A percentile compares a stretch with the other conserved stretches of the same genome.
phyloP scores from a whole-genome alignment of 2,113 vertebrate species.

The Pelecanus crispus region DNA sequence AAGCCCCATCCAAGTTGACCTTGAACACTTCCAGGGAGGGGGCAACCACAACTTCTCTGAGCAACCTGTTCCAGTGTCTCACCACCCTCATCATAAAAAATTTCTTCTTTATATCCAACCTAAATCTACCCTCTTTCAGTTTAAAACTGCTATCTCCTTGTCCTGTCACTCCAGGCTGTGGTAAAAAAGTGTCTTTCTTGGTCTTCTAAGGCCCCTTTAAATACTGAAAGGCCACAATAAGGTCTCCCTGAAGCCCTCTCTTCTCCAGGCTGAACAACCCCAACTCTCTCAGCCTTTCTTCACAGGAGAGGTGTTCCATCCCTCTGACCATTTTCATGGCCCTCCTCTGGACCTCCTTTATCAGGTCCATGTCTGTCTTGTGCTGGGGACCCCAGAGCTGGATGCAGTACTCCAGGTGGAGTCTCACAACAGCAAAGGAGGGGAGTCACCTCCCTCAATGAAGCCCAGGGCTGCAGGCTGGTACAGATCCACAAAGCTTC shows the following conservation, averaged over 20 bases:
- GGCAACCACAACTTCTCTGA: not conserved
- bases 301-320: not conserved
- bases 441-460: rapidly evolving
- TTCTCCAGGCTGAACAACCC: not conserved
- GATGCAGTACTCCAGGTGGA: not conserved
- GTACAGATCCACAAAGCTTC: not conserved
- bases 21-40: not conserved
- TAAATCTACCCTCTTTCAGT: not conserved
- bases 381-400: not conserved
- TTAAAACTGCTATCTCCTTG: not conserved
- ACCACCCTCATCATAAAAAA: not conserved
- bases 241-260: no score
- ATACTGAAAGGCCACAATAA: not conserved
- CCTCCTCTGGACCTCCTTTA: not conserved
- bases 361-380: not conserved
- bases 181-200: not conserved
- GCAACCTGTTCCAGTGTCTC: not conserved
- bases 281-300: not conserved
- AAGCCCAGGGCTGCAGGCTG: not conserved
- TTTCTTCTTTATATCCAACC: not conserved
- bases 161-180: not conserved
- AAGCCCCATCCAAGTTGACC: not conserved
- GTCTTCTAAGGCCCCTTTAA: not conserved
- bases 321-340: not conserved
- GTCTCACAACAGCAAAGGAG: not conserved